Evolutionary conservation across 2,113 vertebrate genomes (phyloP), one percentile per base, ranked within the genome.

Genomic region (Falco punctatus): DNA sequence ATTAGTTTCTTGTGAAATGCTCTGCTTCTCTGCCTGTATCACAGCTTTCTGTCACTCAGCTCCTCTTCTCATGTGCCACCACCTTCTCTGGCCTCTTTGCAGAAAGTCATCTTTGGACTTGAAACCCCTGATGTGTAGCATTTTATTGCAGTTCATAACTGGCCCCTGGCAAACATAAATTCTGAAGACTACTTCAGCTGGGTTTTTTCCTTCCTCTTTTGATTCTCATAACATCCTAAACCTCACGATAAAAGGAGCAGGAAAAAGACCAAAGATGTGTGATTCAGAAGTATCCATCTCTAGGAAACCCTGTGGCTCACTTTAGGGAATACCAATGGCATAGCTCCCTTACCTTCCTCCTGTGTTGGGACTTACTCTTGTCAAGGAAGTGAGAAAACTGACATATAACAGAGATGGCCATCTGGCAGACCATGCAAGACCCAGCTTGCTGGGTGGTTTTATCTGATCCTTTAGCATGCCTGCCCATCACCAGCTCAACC

Each of bases 341-440:
- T 33, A 54, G 44, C 52, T 42, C 59, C 81, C 57, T 92, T 67
- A 55, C 87, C 70, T 79, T 81, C n/a, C 66, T 66, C 69, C 69
- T 86, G 46, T 33, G 16, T 2, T 86, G 81, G 52, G 83, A 52
- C 77, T 67, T 35, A 49, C n/a, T 69, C 79, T 57, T 91, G 55
- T 67, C 74, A 89, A 52, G 52, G 57, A 89, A 92, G 91, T 81
- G 89, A 89, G 89, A 96, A 69, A 95, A 69, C 26, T 89, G 86
- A 87, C 94, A 84, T 28, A 5, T n/a, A 94, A 24, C 55, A 92
- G 94, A 91, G 59, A 71, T 59, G 77, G 83, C 91, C 91, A 95
- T 91, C 93, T 97, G 89, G 93, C 4, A 92, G 40, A 38, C 26
- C 51, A 77, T 1, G 81, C 4, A 1, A 94, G 82, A 64, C 32